A percentile compares a stretch with the other conserved stretches of the same genome.
phyloP scores from a whole-genome alignment of 2,888 invertebrate genomes.

The Charanyca ferruginea region DNA sequence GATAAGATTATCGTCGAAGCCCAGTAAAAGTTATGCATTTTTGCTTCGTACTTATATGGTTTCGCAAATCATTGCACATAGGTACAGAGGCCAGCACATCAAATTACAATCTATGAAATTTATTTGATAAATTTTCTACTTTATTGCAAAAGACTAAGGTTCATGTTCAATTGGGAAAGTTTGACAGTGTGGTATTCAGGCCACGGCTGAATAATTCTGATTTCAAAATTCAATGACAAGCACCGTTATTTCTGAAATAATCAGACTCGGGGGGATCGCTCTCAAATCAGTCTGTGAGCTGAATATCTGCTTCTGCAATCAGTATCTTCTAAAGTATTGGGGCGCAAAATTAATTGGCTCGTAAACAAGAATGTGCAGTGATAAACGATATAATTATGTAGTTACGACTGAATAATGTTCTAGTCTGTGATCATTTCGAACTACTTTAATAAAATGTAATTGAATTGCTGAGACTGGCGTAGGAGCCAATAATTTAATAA shows the following conservation, averaged over 20 bases:
- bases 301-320: constrained; percentile 22
- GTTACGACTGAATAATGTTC: constrained; percentile 17
- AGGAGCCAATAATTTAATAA: constrained; percentile 4
- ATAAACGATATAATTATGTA: constrained; percentile 37
- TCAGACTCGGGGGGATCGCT: background rate
- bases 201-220: too few species aligned
- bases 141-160: too few species aligned
- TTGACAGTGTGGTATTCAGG: too few species aligned
- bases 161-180: too few species aligned
- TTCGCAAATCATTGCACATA: constrained; percentile 36
- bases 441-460: constrained; percentile 38
- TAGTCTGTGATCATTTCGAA: constrained; percentile 28
- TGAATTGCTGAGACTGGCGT: constrained; percentile 13
- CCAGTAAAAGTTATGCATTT: constrained; percentile 44
- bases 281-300: constrained; percentile 11
- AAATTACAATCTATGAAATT: too few species aligned
- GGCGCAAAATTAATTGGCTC: constrained; percentile 46
- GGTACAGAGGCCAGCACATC: too few species aligned
- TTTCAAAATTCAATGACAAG: constrained; percentile 1
- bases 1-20: constrained; percentile 42
- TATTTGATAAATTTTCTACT: too few species aligned
- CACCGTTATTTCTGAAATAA: constrained; percentile 17
- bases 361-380: constrained; percentile 48
- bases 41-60: constrained; percentile 30
- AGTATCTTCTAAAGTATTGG: constrained; percentile 40